Conservation (phyloP, 37 sponge, comb jelly and placozoan genomes). For the Petrosia ficiformis region DNA sequence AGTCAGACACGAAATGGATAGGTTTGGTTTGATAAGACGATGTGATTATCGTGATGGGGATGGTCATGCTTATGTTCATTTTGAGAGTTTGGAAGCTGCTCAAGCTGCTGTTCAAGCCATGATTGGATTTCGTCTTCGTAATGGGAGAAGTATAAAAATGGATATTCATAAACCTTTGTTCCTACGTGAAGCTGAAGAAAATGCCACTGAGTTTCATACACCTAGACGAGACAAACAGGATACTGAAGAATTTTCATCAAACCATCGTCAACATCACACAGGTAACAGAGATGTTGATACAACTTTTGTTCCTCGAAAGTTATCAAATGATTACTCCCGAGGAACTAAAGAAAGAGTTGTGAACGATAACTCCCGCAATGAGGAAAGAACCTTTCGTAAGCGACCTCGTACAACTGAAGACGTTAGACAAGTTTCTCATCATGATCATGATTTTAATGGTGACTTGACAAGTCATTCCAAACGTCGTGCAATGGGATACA, state of each 20-base stretch:
- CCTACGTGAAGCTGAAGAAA: neutral
- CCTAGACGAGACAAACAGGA: neutral
- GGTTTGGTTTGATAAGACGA: constrained; percentile 83
- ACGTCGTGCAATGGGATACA: neutral
- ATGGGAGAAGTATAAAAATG: constrained; percentile 39
- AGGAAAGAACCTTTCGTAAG: neutral
- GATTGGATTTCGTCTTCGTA: constrained; percentile 33
- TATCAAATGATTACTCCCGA: neutral
- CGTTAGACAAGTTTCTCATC: neutral
- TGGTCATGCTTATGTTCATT: constrained; percentile 71
- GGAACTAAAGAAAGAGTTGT: neutral
- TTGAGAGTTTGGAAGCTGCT: constrained; percentile 76
- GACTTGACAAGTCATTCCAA: neutral
- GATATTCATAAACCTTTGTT: constrained; percentile 30
- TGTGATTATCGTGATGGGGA: constrained; percentile 76
- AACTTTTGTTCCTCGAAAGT: neutral
- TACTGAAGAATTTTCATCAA: constrained; percentile 17
- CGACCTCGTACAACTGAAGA: neutral
- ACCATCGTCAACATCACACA: neutral
- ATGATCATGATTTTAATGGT: neutral
- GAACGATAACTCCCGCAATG: neutral
- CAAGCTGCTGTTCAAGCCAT: constrained; percentile 56
- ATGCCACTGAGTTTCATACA: neutral
- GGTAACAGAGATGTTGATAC: neutral
- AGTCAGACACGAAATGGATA: constrained; percentile 79